These are phyloP conservation scores for Hystrix cristata DNA, from an alignment of 2,113 vertebrate species.

Conservation along the genomic window DNA sequence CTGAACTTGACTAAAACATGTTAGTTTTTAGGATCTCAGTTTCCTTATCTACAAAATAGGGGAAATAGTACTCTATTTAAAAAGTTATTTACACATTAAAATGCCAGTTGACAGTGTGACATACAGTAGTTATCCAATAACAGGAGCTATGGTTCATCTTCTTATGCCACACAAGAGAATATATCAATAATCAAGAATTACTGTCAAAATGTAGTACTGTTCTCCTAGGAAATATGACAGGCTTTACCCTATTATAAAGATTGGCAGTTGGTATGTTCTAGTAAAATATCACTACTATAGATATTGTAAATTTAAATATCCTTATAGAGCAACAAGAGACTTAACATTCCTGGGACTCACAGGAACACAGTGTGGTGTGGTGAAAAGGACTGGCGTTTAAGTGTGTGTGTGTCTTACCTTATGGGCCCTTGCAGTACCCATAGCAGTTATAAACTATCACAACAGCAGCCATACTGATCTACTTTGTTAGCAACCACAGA, in stretches of 20 bases:
- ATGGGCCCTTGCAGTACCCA: not conserved
- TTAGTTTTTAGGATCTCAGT: not conserved
- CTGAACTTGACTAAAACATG: not conserved
- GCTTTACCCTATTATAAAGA: not conserved
- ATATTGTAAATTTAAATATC: conserved; percentile 27
- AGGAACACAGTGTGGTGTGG: not conserved
- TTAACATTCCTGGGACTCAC: not conserved
- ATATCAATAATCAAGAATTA: not conserved
- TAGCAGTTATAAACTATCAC: not conserved
- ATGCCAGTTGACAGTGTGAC: not conserved
- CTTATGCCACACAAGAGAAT: not conserved
- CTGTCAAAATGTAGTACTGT: not conserved
- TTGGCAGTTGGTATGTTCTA: not conserved
- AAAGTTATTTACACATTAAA: not conserved
- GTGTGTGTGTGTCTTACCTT: too few relatives aligned
- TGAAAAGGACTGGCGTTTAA: not conserved
- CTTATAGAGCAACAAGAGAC: not conserved
- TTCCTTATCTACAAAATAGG: not conserved
- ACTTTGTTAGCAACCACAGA: not conserved
- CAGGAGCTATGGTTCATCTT: not conserved
- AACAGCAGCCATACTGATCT: not conserved
- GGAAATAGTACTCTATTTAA: not conserved
- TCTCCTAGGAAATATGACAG: not conserved
- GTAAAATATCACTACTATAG: not conserved
- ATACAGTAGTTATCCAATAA: not conserved